These are phyloP conservation scores for Trachymyrmex cornetzi DNA, from an alignment of 1,140 invertebrate species.

Conservation along the genomic window DNA sequence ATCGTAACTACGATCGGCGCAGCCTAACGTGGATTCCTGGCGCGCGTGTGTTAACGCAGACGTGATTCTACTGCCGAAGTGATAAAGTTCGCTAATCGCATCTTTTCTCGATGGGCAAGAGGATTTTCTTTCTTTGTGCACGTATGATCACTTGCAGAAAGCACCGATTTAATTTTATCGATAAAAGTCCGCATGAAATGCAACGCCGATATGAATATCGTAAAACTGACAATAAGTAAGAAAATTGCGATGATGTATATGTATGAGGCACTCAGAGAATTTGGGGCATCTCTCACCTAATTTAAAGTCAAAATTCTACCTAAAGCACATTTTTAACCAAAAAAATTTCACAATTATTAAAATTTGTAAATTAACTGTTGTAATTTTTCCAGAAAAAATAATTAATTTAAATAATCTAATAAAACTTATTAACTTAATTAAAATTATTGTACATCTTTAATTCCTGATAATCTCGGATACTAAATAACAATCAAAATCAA, in stretches of 20 bases:
- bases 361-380: not conserved
- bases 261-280: not conserved
- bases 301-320: not conserved
- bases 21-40: conserved; percentile 55
- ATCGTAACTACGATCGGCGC: conserved; percentile 45
- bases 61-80: conserved; percentile 64
- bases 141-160: conserved; percentile 16
- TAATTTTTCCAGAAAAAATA: not conserved
- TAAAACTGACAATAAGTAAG: not conserved
- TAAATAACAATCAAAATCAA: not conserved
- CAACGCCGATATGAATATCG: not conserved
- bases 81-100: conserved; percentile 58
- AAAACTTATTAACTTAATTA: not conserved
- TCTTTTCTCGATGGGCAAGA: not conserved
- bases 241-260: not conserved
- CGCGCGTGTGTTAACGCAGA: conserved; percentile 66
- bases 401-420: conserved; percentile 20
- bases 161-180: not conserved
- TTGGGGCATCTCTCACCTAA: not conserved
- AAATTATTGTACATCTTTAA: not conserved
- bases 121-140: not conserved
- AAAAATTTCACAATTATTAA: not conserved
- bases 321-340: not conserved
- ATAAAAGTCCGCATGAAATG: not conserved
- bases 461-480: not conserved